These are phyloP conservation scores for Tyto alba DNA, from an alignment of 2,113 vertebrate species.

Conservation along the genomic window DNA sequence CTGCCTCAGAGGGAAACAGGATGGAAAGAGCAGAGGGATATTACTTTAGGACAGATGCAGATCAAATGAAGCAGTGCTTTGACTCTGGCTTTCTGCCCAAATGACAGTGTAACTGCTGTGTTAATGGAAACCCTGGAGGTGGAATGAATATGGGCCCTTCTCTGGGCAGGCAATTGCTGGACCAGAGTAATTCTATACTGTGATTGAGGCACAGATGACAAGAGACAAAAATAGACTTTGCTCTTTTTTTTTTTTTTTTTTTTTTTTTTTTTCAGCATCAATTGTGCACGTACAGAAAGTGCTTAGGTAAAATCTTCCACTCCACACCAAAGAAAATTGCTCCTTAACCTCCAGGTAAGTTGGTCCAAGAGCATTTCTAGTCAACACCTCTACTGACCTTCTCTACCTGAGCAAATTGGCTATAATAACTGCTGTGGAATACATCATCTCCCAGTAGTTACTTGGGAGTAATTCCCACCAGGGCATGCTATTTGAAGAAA, in stretches of 20 bases:
- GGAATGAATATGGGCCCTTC: conserved; percentile 45
- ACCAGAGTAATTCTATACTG: conserved; percentile 10
- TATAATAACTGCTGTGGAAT: neutral
- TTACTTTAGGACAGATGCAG: conserved; percentile 54
- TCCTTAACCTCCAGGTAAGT: conserved; percentile 10
- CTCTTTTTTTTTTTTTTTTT: neutral
- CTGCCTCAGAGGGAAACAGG: conserved; percentile 3
- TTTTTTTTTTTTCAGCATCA: neutral
- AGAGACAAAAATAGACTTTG: conserved; percentile 14
- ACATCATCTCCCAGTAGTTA: neutral
- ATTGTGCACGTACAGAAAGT: neutral
- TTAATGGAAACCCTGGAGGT: conserved; percentile 56
- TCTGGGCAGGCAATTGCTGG: neutral
- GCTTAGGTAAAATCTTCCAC: conserved; percentile 16
- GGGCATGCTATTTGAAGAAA: neutral
- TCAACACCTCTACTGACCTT: neutral
- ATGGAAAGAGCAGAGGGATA: conserved; percentile 22
- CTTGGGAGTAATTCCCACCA: neutral
- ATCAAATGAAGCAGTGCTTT: conserved; percentile 54
- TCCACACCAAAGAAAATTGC: neutral
- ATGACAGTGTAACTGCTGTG: conserved; percentile 51
- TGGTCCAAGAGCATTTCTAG: conserved; percentile 5
- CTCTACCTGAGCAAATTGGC: neutral
- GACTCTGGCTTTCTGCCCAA: conserved; percentile 38
- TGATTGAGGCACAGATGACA: neutral